phyloP scores from a whole-genome alignment of 2,113 vertebrate species.

The Larimichthys polyactis region DNA sequence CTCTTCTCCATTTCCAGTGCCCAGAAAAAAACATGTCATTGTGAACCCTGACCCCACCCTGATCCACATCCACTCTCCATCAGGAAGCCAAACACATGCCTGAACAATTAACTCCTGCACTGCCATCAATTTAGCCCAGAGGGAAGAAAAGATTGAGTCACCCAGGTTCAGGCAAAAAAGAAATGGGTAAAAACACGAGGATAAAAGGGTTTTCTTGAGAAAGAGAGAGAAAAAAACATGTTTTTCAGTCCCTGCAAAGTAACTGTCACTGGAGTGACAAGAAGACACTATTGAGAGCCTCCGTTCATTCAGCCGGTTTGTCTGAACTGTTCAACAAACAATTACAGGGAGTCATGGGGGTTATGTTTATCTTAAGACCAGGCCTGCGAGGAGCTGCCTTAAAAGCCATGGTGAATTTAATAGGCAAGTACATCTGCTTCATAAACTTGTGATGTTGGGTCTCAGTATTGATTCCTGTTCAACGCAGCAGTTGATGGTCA shows the following conservation, averaged over 20 bases:
- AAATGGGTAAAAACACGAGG: slow-evolving; percentile 71
- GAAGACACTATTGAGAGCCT: slow-evolving; percentile 74
- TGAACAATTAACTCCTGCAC: slow-evolving; percentile 84
- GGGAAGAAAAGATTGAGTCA: slow-evolving; percentile 80
- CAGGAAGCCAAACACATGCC: slow-evolving; percentile 84
- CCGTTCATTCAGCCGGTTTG: slow-evolving; percentile 71
- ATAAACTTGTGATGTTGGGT: slow-evolving; percentile 69
- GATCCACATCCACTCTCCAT: slow-evolving; percentile 80
- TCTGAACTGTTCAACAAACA: slow-evolving; percentile 74
- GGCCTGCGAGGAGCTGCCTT: slow-evolving; percentile 58
- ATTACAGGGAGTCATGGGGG: slow-evolving; percentile 66
- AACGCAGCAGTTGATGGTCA: slow-evolving; percentile 80
- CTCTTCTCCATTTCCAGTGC: slow-evolving; percentile 72
- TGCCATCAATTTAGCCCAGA: slow-evolving; percentile 81
- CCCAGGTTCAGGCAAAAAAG: slow-evolving; percentile 74
- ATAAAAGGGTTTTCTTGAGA: slow-evolving; percentile 77
- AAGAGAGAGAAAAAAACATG: slow-evolving; percentile 71
- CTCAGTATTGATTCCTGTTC: slow-evolving; percentile 83
- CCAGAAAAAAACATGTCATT: slow-evolving; percentile 76
- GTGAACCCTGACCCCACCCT: slow-evolving; percentile 77
- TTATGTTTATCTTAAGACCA: slow-evolving; percentile 77
- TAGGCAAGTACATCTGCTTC: slow-evolving; percentile 65
- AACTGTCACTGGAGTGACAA: slow-evolving; percentile 79
- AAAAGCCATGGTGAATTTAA: slow-evolving; percentile 72
- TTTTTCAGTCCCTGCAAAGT: slow-evolving; percentile 75